A percentile compares a stretch with the other conserved stretches of the same genome.
phyloP scores from a whole-genome alignment of 30 jellyfish, hydroid and myxozoan genomes.

The Aurelia coerulea region DNA sequence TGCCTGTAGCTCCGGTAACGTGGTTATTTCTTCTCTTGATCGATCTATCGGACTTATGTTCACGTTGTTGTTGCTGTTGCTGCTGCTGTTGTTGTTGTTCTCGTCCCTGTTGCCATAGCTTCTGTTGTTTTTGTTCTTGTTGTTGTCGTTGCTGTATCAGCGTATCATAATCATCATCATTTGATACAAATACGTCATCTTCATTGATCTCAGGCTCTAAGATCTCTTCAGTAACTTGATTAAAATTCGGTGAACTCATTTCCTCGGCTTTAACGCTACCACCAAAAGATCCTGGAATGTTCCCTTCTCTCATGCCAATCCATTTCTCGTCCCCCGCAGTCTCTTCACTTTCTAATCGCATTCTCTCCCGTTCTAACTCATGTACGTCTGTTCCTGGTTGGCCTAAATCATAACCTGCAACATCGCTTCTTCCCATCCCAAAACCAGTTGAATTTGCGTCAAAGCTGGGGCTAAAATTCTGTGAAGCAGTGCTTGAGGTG shows the following conservation, averaged over 20 bases:
- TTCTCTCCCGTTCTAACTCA: too few relatives aligned
- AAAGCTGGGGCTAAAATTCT: too few relatives aligned
- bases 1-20: not conserved
- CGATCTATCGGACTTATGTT: not conserved
- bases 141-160: not conserved
- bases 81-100: not conserved
- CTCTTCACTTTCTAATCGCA: too few relatives aligned
- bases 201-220: slow-evolving; percentile 11
- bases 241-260: not conserved
- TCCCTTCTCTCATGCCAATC: too few relatives aligned
- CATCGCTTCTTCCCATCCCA: too few relatives aligned
- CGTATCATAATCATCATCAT: not conserved
- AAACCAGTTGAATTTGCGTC: too few relatives aligned
- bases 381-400: too few relatives aligned
- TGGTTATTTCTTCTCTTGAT: not conserved
- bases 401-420: too few relatives aligned
- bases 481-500: too few relatives aligned
- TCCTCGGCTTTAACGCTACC: not conserved
- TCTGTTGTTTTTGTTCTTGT: not conserved
- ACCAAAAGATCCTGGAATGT: too few relatives aligned
- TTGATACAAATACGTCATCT: slow-evolving; percentile 19
- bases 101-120: not conserved
- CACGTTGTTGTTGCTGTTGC: not conserved
- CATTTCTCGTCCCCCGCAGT: too few relatives aligned
- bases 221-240: not conserved